A percentile compares a stretch with the other conserved stretches of the same genome.
These are phyloP conservation scores for Habrosyne pyritoides DNA, from an alignment of 2,888 invertebrate genomes.

Conservation along the genomic window DNA sequence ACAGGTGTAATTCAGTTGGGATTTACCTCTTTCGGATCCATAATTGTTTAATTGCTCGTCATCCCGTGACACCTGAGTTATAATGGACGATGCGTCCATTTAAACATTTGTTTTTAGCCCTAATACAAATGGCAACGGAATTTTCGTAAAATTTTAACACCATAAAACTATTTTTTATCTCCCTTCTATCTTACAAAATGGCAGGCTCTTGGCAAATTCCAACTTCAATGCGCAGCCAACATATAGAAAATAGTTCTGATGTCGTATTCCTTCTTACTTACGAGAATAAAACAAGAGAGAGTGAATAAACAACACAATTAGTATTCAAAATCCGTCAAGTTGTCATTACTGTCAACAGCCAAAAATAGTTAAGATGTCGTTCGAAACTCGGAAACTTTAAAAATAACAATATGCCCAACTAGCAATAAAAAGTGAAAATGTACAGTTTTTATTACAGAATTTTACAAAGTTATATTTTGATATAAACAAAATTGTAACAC, in stretches of 20 bases:
- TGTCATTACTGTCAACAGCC: slow-evolving; percentile 60
- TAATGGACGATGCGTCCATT: slow-evolving; percentile 99
- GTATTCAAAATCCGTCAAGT: slow-evolving; percentile 43
- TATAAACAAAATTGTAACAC: no score
- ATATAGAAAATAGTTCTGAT: slow-evolving; percentile 45
- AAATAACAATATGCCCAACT: no score
- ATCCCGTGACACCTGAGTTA: slow-evolving; percentile 98
- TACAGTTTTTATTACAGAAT: no score
- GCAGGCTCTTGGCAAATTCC: slow-evolving; percentile 81
- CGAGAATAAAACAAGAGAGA: slow-evolving; percentile 17
- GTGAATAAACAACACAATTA: slow-evolving; percentile 40
- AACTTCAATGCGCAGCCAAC: slow-evolving; percentile 69
- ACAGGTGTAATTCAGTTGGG: slow-evolving; percentile 81
- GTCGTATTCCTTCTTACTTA: slow-evolving; percentile 41
- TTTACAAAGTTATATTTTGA: neutral
- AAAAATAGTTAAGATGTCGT: slow-evolving; percentile 13
- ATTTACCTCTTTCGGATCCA: slow-evolving; percentile 96
- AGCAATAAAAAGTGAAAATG: no score
- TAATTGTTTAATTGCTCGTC: slow-evolving; percentile 97
- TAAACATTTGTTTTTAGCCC: slow-evolving; percentile 83
- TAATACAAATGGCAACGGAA: slow-evolving; percentile 79
- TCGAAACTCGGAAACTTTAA: slow-evolving; percentile 12
- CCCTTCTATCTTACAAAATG: slow-evolving; percentile 84
- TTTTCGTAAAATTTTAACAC: slow-evolving; percentile 80
- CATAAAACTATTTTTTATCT: slow-evolving; percentile 84